Evolutionary conservation across 2,113 vertebrate genomes (phyloP).

Genomic region (Malurus elegans): DNA sequence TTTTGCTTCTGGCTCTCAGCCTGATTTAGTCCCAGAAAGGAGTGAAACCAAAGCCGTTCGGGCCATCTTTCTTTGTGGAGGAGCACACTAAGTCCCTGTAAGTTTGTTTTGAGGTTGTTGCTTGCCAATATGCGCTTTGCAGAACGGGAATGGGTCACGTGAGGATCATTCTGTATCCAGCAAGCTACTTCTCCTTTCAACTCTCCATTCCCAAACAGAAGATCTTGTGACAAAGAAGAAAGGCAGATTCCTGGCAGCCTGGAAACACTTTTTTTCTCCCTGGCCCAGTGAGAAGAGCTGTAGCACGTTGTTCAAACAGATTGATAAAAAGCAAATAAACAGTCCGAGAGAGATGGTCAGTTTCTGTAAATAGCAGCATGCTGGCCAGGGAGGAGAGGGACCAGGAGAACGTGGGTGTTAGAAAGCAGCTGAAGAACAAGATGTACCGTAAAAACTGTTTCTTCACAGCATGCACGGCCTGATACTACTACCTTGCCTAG

Average conservation of each 20-base stretch:
- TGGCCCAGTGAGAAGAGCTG: neutral
- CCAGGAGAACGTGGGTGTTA: neutral
- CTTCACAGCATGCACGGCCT: neutral
- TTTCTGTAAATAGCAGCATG: conserved; percentile 39
- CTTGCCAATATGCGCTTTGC: conserved; percentile 24
- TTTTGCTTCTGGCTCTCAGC: conserved; percentile 23
- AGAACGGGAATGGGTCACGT: conserved; percentile 47
- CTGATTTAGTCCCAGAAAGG: conserved; percentile 41
- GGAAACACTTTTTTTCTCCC: neutral
- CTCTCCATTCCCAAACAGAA: conserved; percentile 33
- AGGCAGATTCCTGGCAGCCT: conserved; percentile 21
- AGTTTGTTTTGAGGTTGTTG: conserved; percentile 61
- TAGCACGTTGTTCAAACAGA: conserved; percentile 59
- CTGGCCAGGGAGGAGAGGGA: neutral
- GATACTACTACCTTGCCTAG: neutral
- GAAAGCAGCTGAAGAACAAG: neutral
- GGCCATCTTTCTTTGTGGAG: conserved; percentile 12
- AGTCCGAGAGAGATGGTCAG: conserved; percentile 1
- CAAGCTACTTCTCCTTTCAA: conserved; percentile 60
- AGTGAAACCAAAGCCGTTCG: neutral
- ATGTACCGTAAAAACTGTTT: conserved; percentile 41
- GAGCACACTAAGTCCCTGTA: conserved; percentile 32
- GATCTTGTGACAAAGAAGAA: conserved; percentile 27
- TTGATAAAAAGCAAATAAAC: conserved; percentile 62
- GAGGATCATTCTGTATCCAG: conserved; percentile 28